Conservation (phyloP, 2,888 invertebrate genomes). For the Cordilura impudica region DNA sequence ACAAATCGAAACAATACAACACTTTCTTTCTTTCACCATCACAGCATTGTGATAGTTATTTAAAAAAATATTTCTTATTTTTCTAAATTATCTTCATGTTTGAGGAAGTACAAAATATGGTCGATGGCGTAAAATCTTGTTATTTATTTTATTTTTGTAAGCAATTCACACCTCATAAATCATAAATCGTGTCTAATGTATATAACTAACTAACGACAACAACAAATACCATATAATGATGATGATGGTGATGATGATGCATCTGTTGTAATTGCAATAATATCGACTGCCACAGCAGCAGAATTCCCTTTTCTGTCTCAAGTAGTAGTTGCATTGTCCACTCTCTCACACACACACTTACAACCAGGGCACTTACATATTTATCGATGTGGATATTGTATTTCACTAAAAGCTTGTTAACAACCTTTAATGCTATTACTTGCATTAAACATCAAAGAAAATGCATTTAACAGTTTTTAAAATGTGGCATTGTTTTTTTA, state of each 20-base stretch:
- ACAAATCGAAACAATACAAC: neutral
- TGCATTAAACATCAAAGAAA: slow-evolving; percentile 26
- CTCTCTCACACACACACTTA: too few species aligned
- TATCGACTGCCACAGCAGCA: neutral
- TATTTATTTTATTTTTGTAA: slow-evolving; percentile 55
- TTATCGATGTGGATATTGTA: neutral
- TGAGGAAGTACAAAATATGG: neutral
- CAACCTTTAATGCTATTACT: slow-evolving; percentile 13
- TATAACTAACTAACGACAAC: slow-evolving; percentile 56
- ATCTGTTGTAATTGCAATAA: slow-evolving; percentile 31
- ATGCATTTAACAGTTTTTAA: slow-evolving; percentile 3
- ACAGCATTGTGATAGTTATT: neutral
- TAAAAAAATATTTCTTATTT: neutral
- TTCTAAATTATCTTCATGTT: neutral
- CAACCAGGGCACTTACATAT: neutral
- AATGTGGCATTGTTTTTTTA: slow-evolving; percentile 6
- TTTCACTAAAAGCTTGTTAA: slow-evolving; percentile 14
- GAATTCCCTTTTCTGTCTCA: neutral
- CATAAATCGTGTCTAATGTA: slow-evolving; percentile 76
- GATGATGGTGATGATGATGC: slow-evolving; percentile 28
- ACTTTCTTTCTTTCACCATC: neutral
- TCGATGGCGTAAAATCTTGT: slow-evolving; percentile 65
- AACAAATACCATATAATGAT: slow-evolving; percentile 19
- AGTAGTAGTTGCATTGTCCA: neutral
- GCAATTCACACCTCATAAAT: slow-evolving; percentile 78